These are phyloP conservation scores for Acrobasis suavella DNA, from an alignment of 2,888 invertebrate genomes.

Conservation along the genomic window DNA sequence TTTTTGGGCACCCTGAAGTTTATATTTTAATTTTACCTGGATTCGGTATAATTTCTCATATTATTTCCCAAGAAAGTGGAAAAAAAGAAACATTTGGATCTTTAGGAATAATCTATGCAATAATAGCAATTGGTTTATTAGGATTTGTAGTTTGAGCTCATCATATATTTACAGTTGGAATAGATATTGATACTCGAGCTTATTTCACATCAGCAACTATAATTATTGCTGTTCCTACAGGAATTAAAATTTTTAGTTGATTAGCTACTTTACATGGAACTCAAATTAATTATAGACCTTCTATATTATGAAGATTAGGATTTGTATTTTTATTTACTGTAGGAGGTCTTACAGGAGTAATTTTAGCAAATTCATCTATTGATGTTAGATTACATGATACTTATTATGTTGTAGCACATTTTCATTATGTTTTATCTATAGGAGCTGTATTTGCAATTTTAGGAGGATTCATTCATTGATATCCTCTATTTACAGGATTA, in stretches of 20 bases:
- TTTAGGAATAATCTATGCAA: slow-evolving; percentile 92
- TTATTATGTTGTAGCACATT: slow-evolving; percentile 93
- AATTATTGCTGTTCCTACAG: slow-evolving; percentile 93
- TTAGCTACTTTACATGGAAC: slow-evolving; percentile 86
- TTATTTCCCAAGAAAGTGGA: slow-evolving; percentile 88
- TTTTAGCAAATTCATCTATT: slow-evolving; percentile 88
- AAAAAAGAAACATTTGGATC: slow-evolving; percentile 89
- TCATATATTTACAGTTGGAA: slow-evolving; percentile 92
- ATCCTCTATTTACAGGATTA: slow-evolving; percentile 85
- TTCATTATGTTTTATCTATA: slow-evolving; percentile 91
- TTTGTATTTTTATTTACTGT: slow-evolving; percentile 91
- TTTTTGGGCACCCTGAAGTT: slow-evolving; percentile 94
- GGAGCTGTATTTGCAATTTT: slow-evolving; percentile 91
- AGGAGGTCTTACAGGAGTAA: slow-evolving; percentile 86
- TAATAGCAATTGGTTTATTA: slow-evolving; percentile 90
- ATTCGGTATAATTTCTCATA: slow-evolving; percentile 91
- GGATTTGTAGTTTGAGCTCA: slow-evolving; percentile 94
- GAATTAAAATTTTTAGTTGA: slow-evolving; percentile 92
- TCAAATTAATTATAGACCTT: slow-evolving; percentile 82
- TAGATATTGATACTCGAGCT: slow-evolving; percentile 92
- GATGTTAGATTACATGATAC: slow-evolving; percentile 91
- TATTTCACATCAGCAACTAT: slow-evolving; percentile 93
- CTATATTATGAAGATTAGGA: slow-evolving; percentile 86
- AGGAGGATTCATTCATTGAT: slow-evolving; percentile 88
- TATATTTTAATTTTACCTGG: slow-evolving; percentile 93